Percentiles rank a stretch among this genome's conserved stretches.
Conservation (phyloP, 2,113 vertebrate genomes). For the Dryoscopus gambensis region DNA sequence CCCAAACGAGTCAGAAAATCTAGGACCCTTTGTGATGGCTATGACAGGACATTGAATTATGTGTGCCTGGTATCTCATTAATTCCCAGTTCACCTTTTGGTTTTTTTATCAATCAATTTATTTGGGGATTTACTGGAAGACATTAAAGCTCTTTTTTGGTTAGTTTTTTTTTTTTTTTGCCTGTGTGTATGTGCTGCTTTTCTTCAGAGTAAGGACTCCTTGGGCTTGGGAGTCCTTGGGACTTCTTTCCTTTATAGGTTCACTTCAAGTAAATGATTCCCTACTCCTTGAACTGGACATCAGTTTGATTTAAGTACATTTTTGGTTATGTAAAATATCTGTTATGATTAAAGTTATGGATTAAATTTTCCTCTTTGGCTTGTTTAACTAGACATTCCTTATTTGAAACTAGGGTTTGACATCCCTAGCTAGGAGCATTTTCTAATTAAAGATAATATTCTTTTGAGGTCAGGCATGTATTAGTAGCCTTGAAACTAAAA, state of each 20-base stretch:
- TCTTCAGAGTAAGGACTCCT: not conserved
- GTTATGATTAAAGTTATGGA: not conserved
- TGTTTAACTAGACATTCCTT: not conserved
- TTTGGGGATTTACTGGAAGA: not conserved
- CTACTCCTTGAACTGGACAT: not conserved
- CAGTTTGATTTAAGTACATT: not conserved
- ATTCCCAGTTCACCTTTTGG: not conserved
- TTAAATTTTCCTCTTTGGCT: not conserved
- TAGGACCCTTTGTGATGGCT: not conserved
- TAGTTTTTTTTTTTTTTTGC: not conserved
- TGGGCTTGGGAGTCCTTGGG: not conserved
- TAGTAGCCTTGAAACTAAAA: not conserved
- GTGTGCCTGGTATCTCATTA: not conserved
- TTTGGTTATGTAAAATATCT: not conserved
- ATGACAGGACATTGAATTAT: not conserved
- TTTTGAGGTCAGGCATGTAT: not conserved
- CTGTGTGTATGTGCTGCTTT: not conserved
- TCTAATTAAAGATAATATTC: constrained; percentile 22
- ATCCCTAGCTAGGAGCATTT: not conserved
- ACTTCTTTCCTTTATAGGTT: not conserved
- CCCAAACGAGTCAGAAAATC: not conserved
- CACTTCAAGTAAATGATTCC: not conserved
- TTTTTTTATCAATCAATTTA: not conserved
- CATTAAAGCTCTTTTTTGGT: not conserved
- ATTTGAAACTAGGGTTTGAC: not conserved